Percentiles rank a stretch among this genome's conserved stretches.
These are phyloP conservation scores for Cerastis rubricosa DNA, from an alignment of 2,888 invertebrate species.

Conservation along the genomic window DNA sequence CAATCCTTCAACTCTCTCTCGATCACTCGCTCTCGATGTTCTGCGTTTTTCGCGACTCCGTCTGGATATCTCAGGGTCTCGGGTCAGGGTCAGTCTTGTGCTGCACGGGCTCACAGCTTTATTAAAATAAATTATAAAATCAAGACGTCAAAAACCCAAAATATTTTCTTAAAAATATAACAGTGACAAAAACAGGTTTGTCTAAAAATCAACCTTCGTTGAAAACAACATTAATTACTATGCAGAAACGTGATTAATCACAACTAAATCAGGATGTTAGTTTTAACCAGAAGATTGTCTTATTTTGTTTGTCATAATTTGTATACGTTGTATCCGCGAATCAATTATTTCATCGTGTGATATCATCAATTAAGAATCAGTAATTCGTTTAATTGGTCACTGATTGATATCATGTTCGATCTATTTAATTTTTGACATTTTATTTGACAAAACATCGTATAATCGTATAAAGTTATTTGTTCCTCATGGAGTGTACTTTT, in stretches of 20 bases:
- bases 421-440: neutral
- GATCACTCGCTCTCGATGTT: neutral
- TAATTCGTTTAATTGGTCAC: conserved; percentile 19
- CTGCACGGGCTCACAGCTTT: neutral
- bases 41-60: too few relatives aligned
- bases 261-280: conserved; percentile 48
- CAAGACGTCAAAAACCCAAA: neutral
- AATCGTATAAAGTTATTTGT: neutral
- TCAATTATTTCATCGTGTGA: conserved; percentile 21
- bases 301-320: conserved; percentile 31
- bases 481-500: neutral
- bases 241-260: conserved; percentile 49
- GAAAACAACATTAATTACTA: conserved; percentile 7
- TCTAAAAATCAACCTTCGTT: neutral
- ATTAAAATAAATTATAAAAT: neutral
- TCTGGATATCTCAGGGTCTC: too few relatives aligned
- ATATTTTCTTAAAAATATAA: neutral
- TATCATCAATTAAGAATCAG: conserved; percentile 12
- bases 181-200: neutral
- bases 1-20: neutral
- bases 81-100: too few relatives aligned
- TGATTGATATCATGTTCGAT: neutral
- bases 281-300: conserved; percentile 18
- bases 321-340: conserved; percentile 38
- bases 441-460: neutral